These are phyloP conservation scores for Tipula lateralis DNA, from an alignment of 2,888 invertebrate species.

Conservation along the genomic window DNA sequence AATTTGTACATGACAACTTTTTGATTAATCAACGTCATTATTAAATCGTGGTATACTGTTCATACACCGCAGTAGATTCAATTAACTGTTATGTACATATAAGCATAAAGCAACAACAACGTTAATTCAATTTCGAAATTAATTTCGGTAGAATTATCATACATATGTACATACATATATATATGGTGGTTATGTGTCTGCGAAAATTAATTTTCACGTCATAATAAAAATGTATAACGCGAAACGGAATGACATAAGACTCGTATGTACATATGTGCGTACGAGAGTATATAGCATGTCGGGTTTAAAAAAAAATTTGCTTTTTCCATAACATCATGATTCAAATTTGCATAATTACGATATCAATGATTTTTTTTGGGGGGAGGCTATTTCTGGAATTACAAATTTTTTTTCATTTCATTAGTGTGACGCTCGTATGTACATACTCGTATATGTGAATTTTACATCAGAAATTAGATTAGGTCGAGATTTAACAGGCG, in stretches of 20 bases:
- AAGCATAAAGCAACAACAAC: not conserved
- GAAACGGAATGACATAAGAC: not conserved
- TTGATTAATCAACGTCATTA: constrained; percentile 7
- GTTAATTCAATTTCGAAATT: not conserved
- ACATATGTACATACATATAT: not conserved
- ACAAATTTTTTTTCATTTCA: not conserved
- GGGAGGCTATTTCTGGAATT: not conserved
- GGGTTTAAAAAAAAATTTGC: not conserved
- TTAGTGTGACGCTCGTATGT: not conserved
- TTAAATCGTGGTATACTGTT: not conserved
- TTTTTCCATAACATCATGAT: not conserved
- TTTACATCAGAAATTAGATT: not conserved
- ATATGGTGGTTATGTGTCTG: not conserved
- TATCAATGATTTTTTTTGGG: not conserved
- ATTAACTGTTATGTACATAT: too few relatives aligned
- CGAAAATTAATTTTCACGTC: not conserved
- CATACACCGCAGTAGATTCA: not conserved
- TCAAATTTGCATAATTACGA: not conserved
- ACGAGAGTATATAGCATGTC: not conserved
- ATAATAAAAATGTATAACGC: not conserved
- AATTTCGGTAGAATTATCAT: not conserved
- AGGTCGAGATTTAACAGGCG: not conserved
- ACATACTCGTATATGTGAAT: not conserved
- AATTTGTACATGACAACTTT: not conserved
- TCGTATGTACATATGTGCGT: not conserved